These are phyloP conservation scores for Australoheros scitulus DNA, from an alignment of 2,113 vertebrate species.

Conservation along the genomic window DNA sequence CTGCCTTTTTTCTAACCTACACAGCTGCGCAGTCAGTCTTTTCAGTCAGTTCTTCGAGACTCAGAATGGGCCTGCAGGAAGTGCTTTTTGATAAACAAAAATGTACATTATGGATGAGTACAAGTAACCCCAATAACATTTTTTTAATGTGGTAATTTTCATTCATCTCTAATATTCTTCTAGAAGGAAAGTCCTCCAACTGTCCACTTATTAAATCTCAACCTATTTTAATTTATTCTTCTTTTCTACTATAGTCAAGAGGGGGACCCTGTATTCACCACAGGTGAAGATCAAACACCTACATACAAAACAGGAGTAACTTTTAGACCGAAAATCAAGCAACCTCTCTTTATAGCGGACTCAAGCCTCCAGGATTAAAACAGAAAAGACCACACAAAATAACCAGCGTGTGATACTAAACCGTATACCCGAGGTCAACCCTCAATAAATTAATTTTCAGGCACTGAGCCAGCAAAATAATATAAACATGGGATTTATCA, in stretches of 20 bases:
- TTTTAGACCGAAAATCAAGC: background rate
- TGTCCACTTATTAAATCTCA: too few relatives aligned
- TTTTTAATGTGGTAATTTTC: background rate
- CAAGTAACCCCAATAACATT: background rate
- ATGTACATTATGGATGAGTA: background rate
- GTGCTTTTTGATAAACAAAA: background rate
- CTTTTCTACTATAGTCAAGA: too few relatives aligned
- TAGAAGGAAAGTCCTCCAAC: accelerated
- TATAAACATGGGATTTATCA: background rate
- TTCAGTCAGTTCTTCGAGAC: background rate
- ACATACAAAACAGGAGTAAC: too few relatives aligned
- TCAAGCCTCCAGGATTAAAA: background rate
- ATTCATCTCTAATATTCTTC: background rate
- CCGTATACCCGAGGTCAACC: background rate
- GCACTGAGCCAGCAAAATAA: background rate
- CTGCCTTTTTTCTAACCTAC: background rate
- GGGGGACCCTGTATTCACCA: too few relatives aligned
- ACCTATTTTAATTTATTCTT: too few relatives aligned
- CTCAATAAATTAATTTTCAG: background rate
- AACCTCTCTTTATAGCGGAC: background rate
- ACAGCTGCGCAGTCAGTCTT: background rate
- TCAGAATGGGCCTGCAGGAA: background rate
- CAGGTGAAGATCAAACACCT: too few relatives aligned
- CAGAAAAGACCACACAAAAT: background rate
- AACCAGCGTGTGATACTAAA: background rate